These are phyloP conservation scores for Trogon surrucura DNA, from an alignment of 2,113 vertebrate species.

Conservation along the genomic window DNA sequence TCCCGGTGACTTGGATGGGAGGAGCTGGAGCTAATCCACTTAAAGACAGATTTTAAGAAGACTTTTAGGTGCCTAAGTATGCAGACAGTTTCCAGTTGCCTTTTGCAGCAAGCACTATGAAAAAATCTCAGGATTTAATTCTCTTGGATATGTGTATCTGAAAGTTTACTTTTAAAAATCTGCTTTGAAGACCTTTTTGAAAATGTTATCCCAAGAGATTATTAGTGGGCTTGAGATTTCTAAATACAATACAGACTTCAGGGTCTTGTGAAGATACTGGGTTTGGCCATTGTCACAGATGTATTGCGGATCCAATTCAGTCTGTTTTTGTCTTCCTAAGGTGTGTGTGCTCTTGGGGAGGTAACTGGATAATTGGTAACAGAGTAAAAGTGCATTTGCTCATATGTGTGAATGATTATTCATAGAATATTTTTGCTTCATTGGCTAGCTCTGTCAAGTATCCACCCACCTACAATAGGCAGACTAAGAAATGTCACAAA, in stretches of 20 bases:
- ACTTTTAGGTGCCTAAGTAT: not conserved
- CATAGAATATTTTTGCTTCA: not conserved
- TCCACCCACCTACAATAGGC: not conserved
- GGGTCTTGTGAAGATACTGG: not conserved
- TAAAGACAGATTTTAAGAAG: not conserved
- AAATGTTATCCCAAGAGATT: not conserved
- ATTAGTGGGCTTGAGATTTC: not conserved
- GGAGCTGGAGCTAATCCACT: not conserved
- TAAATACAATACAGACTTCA: not conserved
- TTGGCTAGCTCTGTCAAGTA: not conserved
- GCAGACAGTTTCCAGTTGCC: not conserved
- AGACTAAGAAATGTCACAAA: not conserved
- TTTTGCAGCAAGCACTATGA: not conserved
- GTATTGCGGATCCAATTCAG: not conserved
- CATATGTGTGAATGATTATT: not conserved
- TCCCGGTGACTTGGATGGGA: not conserved
- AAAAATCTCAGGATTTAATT: not conserved
- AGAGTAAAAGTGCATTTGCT: not conserved
- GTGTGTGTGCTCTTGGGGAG: not conserved
- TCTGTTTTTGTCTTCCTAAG: not conserved
- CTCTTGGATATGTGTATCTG: not conserved
- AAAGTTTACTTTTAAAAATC: not conserved
- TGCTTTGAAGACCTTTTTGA: not conserved
- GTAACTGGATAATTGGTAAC: not conserved
- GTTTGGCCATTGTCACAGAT: not conserved